These are phyloP conservation scores for Ditula angustiorana DNA, from an alignment of 2,888 invertebrate species.

Conservation along the genomic window DNA sequence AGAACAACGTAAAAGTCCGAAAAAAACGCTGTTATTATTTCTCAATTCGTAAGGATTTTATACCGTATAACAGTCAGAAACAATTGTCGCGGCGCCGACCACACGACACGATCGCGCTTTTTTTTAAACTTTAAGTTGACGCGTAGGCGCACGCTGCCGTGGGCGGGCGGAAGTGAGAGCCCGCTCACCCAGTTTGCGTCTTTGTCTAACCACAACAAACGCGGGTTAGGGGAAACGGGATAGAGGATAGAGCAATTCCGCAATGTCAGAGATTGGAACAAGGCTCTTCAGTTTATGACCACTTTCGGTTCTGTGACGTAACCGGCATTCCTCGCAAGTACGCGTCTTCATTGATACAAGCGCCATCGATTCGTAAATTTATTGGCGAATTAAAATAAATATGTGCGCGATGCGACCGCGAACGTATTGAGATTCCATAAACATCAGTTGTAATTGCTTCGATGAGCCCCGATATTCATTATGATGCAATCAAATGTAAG, in stretches of 20 bases:
- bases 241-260: slow-evolving; percentile 63
- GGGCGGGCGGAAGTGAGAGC: slow-evolving; percentile 85
- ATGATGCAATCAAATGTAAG: slow-evolving; percentile 47
- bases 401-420: slow-evolving; percentile 57
- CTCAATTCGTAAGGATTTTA: slow-evolving; percentile 39
- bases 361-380: slow-evolving; percentile 60
- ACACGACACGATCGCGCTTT: slow-evolving; percentile 74
- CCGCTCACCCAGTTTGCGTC: slow-evolving; percentile 66
- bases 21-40: slow-evolving; percentile 39
- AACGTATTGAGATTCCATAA: slow-evolving; percentile 58
- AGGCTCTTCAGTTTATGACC: slow-evolving; percentile 79
- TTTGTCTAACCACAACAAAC: slow-evolving; percentile 69
- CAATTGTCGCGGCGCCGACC: slow-evolving; percentile 68
- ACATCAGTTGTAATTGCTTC: slow-evolving; percentile 57
- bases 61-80: slow-evolving; percentile 52
- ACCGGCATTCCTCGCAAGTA: slow-evolving; percentile 57
- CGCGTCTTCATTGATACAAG: slow-evolving; percentile 61
- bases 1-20: slow-evolving; percentile 30
- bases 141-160: slow-evolving; percentile 75
- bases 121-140: slow-evolving; percentile 60
- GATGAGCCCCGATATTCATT: slow-evolving; percentile 40
- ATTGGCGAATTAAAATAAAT: slow-evolving; percentile 66
- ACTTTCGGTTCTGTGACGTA: slow-evolving; percentile 81
- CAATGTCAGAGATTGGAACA: slow-evolving; percentile 78
- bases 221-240: slow-evolving; percentile 60